Percentiles rank a stretch among this genome's conserved stretches.
Conservation (phyloP, 92 coral and sea anemone genomes). For the Zoanthus gigantus region DNA sequence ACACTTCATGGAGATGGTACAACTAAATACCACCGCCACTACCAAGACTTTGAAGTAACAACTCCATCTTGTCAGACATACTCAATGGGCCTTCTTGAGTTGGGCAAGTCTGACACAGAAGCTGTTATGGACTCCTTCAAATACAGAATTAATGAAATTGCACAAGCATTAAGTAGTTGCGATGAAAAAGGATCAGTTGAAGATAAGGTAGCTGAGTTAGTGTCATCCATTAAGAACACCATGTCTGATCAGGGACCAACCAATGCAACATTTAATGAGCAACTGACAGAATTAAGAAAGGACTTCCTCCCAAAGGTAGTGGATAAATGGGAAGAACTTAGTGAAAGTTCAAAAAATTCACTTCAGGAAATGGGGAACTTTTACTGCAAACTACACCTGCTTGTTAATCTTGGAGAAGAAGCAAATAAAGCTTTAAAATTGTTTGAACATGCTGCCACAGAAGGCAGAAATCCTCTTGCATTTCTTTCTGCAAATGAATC, state of each 20-base stretch:
- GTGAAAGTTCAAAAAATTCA: slow-evolving; percentile 3
- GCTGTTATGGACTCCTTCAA: slow-evolving; percentile 50
- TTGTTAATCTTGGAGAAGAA: slow-evolving; percentile 51
- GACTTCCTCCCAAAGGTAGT: slow-evolving; percentile 34
- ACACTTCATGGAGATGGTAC: slow-evolving; percentile 60
- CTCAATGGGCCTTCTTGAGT: slow-evolving; percentile 3
- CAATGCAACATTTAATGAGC: slow-evolving; percentile 53
- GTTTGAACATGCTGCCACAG: slow-evolving; percentile 59
- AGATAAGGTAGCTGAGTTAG: slow-evolving; percentile 48
- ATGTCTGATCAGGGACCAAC: slow-evolving; percentile 58
- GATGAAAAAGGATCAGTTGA: background rate
- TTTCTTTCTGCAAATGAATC: slow-evolving; percentile 48
- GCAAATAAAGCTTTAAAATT: slow-evolving; percentile 53
- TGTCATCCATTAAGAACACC: slow-evolving; percentile 53
- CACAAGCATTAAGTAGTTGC: slow-evolving; percentile 9
- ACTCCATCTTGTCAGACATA: slow-evolving; percentile 56
- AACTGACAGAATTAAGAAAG: slow-evolving; percentile 40
- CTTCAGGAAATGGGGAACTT: slow-evolving; percentile 57
- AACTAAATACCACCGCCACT: slow-evolving; percentile 51
- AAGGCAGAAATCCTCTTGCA: slow-evolving; percentile 24
- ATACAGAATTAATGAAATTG: slow-evolving; percentile 49
- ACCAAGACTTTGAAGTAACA: slow-evolving; percentile 59
- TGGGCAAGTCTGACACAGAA: slow-evolving; percentile 43
- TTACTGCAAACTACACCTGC: slow-evolving; percentile 48
- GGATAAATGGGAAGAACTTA: slow-evolving; percentile 4